Evolutionary conservation across 2,113 vertebrate species (phyloP).

Genomic region (Raphicerus campestris): DNA sequence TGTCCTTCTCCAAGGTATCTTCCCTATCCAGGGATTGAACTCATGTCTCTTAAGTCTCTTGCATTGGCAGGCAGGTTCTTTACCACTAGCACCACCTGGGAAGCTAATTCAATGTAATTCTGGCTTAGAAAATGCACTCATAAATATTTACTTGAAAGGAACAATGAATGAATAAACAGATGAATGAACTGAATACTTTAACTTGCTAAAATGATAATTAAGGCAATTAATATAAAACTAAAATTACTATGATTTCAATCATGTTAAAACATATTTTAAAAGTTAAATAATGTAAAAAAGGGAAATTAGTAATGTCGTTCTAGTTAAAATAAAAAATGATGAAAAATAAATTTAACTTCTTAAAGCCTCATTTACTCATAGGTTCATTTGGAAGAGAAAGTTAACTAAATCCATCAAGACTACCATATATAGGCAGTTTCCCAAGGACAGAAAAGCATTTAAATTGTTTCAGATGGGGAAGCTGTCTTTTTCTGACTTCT

Average conservation of each 20-base stretch:
- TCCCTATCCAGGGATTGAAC: rapidly evolving
- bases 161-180: background rate
- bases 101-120: background rate
- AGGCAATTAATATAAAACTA: background rate
- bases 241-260: background rate
- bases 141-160: constrained; percentile 10
- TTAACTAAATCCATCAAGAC: background rate
- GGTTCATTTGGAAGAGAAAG: background rate
- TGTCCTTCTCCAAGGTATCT: background rate
- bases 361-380: background rate
- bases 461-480: background rate
- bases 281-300: background rate
- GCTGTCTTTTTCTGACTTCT: background rate
- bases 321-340: background rate
- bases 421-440: background rate
- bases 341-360: constrained; percentile 4
- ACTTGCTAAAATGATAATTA: background rate
- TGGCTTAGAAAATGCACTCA: background rate
- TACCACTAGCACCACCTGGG: background rate
- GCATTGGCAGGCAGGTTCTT: background rate
- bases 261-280: background rate
- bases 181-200: background rate
- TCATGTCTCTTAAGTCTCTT: background rate
- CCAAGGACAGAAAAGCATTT: background rate
- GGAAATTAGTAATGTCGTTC: background rate